These are phyloP conservation scores for Cerastoderma edule DNA, from an alignment of 2,888 invertebrate genomes.

Conservation along the genomic window DNA sequence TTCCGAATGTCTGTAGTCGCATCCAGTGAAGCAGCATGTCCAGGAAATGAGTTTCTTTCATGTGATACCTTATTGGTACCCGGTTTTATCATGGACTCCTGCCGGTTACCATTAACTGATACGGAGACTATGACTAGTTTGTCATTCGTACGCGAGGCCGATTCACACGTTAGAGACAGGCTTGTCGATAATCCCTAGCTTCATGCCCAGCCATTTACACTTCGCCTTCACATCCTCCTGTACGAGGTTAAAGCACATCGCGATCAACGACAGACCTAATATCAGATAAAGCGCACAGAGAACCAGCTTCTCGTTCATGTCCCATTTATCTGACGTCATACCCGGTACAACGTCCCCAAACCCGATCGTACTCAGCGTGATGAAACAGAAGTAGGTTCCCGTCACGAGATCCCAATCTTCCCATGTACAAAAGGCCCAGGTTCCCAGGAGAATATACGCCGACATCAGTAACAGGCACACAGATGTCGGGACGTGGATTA, in stretches of 20 bases:
- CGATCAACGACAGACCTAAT: conserved; percentile 84
- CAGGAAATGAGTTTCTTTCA: no score
- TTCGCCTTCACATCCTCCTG: conserved; percentile 84
- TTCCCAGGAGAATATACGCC: conserved; percentile 82
- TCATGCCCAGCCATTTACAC: conserved; percentile 82
- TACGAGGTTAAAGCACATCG: conserved; percentile 85
- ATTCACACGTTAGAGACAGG: conserved; percentile 19
- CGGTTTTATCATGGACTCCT: no score
- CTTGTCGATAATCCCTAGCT: conserved; percentile 82
- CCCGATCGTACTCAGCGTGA: conserved; percentile 83
- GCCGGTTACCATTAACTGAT: no score
- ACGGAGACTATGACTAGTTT: no score
- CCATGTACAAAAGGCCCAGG: conserved; percentile 82
- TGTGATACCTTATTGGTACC: no score
- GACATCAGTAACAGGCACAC: conserved; percentile 81
- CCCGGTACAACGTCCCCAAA: conserved; percentile 82
- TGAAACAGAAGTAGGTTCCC: conserved; percentile 83
- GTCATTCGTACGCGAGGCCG: no score
- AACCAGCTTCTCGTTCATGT: conserved; percentile 78
- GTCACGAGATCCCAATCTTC: conserved; percentile 80
- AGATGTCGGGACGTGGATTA: conserved; percentile 82
- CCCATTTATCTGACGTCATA: conserved; percentile 76
- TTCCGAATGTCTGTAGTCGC: no score
- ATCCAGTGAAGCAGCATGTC: no score
- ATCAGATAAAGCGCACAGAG: conserved; percentile 83